These are phyloP conservation scores for Haliclystus octoradiatus DNA, from an alignment of 30 jellyfish, hydroid and myxozoan genomes.

Conservation along the genomic window DNA sequence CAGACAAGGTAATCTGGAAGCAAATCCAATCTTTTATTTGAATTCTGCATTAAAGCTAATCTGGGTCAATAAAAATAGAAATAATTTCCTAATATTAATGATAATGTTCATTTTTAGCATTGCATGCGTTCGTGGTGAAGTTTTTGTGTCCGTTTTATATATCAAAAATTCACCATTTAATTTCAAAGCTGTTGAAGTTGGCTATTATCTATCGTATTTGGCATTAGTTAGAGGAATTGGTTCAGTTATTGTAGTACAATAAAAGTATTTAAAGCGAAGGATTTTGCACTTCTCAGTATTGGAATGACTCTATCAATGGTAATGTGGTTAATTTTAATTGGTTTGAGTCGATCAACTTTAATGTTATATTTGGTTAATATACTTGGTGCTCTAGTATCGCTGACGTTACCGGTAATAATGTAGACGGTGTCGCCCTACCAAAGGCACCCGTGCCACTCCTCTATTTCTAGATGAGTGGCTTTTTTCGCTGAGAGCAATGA, in stretches of 20 bases:
- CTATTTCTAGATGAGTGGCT: no score
- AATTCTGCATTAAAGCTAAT: not conserved
- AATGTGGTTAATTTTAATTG: not conserved
- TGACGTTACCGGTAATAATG: not conserved
- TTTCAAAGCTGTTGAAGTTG: not conserved
- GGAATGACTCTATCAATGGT: not conserved
- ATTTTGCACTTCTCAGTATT: not conserved
- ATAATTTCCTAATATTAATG: not conserved
- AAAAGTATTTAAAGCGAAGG: not conserved
- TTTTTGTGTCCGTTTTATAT: not conserved
- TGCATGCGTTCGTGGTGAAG: not conserved
- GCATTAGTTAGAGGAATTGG: not conserved
- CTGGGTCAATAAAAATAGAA: not conserved
- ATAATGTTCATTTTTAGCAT: no score
- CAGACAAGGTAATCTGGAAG: no score
- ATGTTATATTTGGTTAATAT: not conserved
- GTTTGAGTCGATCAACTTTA: not conserved
- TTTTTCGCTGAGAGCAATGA: no score
- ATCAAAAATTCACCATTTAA: not conserved
- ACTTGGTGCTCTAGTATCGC: not conserved
- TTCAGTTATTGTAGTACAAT: not conserved
- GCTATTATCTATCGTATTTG: not conserved
- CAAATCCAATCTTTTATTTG: not conserved
- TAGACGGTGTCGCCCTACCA: no score
- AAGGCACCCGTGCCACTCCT: no score